Conservation (phyloP, 2,113 vertebrate species). For the Clarias batrachus region DNA sequence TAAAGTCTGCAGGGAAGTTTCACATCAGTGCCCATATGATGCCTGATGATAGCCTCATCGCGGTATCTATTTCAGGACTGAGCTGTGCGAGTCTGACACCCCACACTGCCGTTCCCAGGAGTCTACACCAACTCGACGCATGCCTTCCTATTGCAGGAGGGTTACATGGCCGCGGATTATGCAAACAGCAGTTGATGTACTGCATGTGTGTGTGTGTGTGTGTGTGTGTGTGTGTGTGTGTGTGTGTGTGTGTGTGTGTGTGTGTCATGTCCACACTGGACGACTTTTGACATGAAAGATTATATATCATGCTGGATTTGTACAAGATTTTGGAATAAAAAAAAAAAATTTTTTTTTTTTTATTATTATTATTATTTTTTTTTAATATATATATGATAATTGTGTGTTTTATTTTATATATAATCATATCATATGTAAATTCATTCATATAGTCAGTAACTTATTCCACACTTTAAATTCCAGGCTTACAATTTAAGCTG, state of each 20-base stretch:
- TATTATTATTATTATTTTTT: too few relatives aligned
- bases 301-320: slow-evolving; percentile 14
- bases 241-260: too few relatives aligned
- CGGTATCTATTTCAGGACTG: slow-evolving; percentile 49
- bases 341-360: too few relatives aligned
- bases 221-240: neutral
- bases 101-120: slow-evolving; percentile 49
- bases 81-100: slow-evolving; percentile 35
- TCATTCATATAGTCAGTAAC: neutral
- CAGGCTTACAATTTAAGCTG: neutral
- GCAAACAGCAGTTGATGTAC: slow-evolving; percentile 38
- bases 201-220: neutral
- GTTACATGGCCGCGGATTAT: slow-evolving; percentile 37
- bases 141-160: slow-evolving; percentile 29
- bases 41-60: slow-evolving; percentile 42
- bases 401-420: too few relatives aligned
- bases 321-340: neutral
- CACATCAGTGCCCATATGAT: slow-evolving; percentile 49
- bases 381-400: too few relatives aligned
- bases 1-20: slow-evolving; percentile 55
- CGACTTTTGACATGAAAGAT: neutral
- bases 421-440: neutral
- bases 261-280: slow-evolving; percentile 18
- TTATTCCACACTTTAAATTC: neutral
- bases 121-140: slow-evolving; percentile 42